phyloP scores from a whole-genome alignment of 1,140 invertebrate genomes.

The Pomacea maculata region DNA sequence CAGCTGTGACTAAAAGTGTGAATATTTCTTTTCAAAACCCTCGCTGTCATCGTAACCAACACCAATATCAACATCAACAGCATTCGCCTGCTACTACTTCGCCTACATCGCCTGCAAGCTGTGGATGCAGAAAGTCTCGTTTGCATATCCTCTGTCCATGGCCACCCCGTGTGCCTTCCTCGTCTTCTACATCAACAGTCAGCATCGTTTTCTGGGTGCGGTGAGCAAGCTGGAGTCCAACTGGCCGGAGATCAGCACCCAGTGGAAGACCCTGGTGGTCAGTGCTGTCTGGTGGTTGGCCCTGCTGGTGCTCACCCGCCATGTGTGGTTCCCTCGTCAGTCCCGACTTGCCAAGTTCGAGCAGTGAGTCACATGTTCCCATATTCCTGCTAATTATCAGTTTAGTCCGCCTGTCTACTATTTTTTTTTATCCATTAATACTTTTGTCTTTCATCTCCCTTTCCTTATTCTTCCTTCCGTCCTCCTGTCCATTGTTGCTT shows the following conservation, averaged over 20 bases:
- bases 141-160: conserved; percentile 47
- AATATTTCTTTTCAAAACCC: too few species aligned
- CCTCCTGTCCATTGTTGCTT: too few species aligned
- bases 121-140: conserved; percentile 56
- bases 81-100: conserved; percentile 48
- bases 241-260: background rate
- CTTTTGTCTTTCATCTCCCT: too few species aligned
- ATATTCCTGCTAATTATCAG: background rate
- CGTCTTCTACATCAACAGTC: conserved; percentile 15
- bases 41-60: too few species aligned
- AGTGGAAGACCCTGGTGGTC: conserved; percentile 57
- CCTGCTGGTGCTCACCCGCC: conserved; percentile 93
- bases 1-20: too few species aligned
- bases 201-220: background rate
- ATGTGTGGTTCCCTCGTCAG: conserved; percentile 98
- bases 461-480: too few species aligned
- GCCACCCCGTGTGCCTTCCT: conserved; percentile 38
- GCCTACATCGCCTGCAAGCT: conserved; percentile 56
- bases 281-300: conserved; percentile 83
- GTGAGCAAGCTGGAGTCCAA: background rate
- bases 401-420: background rate
- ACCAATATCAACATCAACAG: background rate
- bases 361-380: conserved; percentile 68
- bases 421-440: too few species aligned
- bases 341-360: conserved; percentile 96